Percentiles rank a stretch among this genome's conserved stretches.
Evolutionary conservation across 2,113 vertebrate species (phyloP).

Genomic region (Oxyura jamaicensis): DNA sequence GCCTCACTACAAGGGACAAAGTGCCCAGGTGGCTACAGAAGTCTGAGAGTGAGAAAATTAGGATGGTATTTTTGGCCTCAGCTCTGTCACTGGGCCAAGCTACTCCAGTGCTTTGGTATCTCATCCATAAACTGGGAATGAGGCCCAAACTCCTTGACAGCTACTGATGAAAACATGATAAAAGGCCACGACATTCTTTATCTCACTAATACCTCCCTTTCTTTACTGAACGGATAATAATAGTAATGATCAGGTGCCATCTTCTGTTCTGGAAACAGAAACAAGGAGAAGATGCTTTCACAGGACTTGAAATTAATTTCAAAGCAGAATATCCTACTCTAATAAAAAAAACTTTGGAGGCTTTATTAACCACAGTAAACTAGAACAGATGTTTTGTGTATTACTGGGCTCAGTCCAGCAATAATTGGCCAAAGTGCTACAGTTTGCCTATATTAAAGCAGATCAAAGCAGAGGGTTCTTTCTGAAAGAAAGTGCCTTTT

Average conservation of each 20-base stretch:
- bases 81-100: neutral
- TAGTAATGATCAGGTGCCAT: neutral
- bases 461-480: neutral
- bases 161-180: neutral
- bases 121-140: neutral
- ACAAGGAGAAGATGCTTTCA: neutral
- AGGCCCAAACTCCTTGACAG: neutral
- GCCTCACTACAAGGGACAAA: neutral
- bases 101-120: neutral
- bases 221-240: neutral
- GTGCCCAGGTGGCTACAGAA: neutral
- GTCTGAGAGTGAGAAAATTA: too few relatives aligned
- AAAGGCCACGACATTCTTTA: neutral
- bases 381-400: neutral
- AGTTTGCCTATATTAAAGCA: neutral
- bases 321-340: neutral
- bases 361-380: neutral
- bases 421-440: neutral
- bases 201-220: neutral
- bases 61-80: neutral
- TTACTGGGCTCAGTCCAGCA: neutral
- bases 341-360: neutral
- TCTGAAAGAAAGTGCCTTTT: neutral
- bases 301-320: neutral
- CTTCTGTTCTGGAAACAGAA: neutral